Evolutionary conservation across 2,113 vertebrate species (phyloP).

Genomic region (Melanocharis versteri): DNA sequence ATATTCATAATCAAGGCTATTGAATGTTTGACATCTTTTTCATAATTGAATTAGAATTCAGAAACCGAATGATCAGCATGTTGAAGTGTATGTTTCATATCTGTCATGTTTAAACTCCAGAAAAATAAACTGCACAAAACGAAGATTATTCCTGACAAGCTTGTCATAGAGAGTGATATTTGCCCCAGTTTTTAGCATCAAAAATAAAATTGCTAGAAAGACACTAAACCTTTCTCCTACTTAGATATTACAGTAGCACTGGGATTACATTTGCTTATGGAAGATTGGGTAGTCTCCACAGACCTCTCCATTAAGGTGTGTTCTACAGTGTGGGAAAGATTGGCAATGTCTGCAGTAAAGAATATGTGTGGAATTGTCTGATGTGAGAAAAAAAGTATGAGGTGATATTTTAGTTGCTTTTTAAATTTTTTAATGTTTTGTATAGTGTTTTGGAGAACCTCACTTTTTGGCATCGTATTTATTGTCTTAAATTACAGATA

Average conservation of each 20-base stretch:
- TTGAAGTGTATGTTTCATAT: background rate
- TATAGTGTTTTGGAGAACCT: background rate
- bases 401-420: background rate
- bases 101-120: background rate
- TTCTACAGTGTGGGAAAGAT: background rate
- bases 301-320: background rate
- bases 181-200: background rate
- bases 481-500: background rate
- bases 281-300: background rate
- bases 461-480: background rate
- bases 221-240: background rate
- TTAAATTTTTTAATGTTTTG: background rate
- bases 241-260: background rate
- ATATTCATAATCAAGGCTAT: background rate
- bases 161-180: background rate
- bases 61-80: background rate
- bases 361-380: background rate
- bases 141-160: background rate
- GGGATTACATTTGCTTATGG: background rate
- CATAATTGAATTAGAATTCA: background rate
- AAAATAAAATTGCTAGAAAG: background rate
- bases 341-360: background rate
- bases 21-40: background rate
- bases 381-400: background rate
- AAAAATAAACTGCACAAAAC: background rate